Evolutionary conservation across 2,888 invertebrate genomes (phyloP), one percentile per base, ranked within the genome.

Genomic region (Eudasyphora cyanicolor): DNA sequence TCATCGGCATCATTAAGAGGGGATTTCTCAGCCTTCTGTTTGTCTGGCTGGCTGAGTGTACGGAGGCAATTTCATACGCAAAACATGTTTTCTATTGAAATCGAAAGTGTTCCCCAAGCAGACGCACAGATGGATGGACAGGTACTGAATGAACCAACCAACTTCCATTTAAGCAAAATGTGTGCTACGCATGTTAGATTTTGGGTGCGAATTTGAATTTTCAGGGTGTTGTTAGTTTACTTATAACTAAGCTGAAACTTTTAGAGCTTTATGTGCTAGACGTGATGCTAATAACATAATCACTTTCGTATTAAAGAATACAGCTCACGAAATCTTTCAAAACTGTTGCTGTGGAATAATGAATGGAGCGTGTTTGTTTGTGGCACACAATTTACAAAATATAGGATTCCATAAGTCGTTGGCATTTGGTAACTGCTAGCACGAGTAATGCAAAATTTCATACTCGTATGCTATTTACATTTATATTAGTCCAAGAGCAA

Each of bases 41-140:
- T 64, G 64, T 38, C 64, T 32, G 7, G n/a, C n/a, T 62, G 62
- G 32, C 62, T 35, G 64, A 32, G 17, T n/a, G n/a, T n/a, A n/a
- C 10, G 64, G 35, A 14, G 42, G 10, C 12, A 10, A 64, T 10
- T 54, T 69, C 54, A 57, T 35, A 62, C 38, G 57, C n/a, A 73
- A 75, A 73, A 32, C 76, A 76, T 76, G 79, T 76, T 73, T 79
- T 79, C n/a, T 79, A 73, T 60, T 71, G 76, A 67, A 82, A 79
- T 76, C 67, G 57, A 76, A 82, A 76, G 67, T 74, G 57, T 62
- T 64, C 17, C 6, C 24, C 12, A 29, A 21, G 24, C 54, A 21
- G 12, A 54, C 12, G 24, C 17, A 54, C 14, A 7, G 14, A n/a
- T 49, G 19, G 14, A 60, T 27, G 27, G 21, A 60, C 60, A 17